These are phyloP conservation scores for Periophthalmus modestus DNA, from an alignment of 2,113 vertebrate species.

Conservation along the genomic window DNA sequence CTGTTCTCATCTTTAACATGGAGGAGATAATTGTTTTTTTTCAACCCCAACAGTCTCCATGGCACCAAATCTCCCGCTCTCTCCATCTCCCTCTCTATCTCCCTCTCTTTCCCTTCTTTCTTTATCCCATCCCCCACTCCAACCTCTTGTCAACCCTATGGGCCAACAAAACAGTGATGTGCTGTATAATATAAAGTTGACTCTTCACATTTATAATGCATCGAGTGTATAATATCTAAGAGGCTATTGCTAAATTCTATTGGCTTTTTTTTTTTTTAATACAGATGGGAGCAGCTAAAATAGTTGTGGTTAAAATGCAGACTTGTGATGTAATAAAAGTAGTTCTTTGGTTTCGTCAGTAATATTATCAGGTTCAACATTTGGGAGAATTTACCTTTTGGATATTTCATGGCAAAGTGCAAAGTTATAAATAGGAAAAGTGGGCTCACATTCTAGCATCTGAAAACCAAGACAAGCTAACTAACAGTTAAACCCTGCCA, in stretches of 20 bases:
- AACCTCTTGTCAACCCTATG: constrained; percentile 40
- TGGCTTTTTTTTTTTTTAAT: too few relatives aligned
- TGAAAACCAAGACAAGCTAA: constrained; percentile 10
- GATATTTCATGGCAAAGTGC: too few relatives aligned
- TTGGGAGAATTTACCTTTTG: too few relatives aligned
- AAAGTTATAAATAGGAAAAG: too few relatives aligned
- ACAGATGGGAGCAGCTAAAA: too few relatives aligned
- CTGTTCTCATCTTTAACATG: constrained; percentile 64
- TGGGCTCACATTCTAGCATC: not conserved
- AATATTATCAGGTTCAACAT: too few relatives aligned
- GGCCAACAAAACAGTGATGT: constrained; percentile 47
- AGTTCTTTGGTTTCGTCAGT: too few relatives aligned
- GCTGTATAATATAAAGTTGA: constrained; percentile 56
- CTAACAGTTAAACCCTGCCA: constrained; percentile 23
- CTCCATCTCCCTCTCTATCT: not conserved
- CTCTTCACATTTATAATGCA: constrained; percentile 43
- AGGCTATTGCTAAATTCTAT: too few relatives aligned
- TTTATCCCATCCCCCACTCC: constrained; percentile 23
- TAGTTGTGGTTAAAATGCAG: too few relatives aligned
- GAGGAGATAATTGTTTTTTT: constrained; percentile 71
- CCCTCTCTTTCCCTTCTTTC: constrained; percentile 30
- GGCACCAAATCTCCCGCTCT: constrained; percentile 54
- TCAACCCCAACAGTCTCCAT: constrained; percentile 69
- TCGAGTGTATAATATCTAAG: constrained; percentile 1
- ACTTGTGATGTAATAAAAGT: too few relatives aligned